These are phyloP conservation scores for Acanthosepion pharaonis DNA, from an alignment of 2,888 invertebrate species.

Conservation along the genomic window DNA sequence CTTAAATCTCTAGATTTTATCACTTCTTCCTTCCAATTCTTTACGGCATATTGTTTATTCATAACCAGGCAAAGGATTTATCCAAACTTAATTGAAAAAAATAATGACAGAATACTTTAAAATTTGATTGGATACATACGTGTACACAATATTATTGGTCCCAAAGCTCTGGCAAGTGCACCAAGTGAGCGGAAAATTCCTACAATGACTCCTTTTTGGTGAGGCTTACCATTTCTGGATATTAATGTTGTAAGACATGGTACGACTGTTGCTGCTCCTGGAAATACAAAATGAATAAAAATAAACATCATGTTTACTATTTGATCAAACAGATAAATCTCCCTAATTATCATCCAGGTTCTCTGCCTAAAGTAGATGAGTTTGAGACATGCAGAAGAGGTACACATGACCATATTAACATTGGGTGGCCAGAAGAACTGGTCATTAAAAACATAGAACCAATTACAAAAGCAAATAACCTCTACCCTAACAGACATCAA, in stretches of 20 bases:
- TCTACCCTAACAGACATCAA: no score
- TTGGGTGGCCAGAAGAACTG: no score
- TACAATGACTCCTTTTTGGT: conserved; percentile 92
- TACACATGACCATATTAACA: no score
- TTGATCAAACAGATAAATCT: not conserved
- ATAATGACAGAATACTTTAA: not conserved
- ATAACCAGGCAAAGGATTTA: no score
- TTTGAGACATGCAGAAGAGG: no score
- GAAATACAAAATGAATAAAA: not conserved
- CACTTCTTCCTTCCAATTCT: no score
- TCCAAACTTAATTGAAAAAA: not conserved
- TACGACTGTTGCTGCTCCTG: conserved; percentile 85
- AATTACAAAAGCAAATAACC: no score
- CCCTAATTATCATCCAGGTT: not conserved
- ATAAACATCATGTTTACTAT: not conserved
- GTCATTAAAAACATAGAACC: no score
- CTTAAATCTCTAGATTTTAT: not conserved
- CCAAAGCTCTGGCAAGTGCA: conserved; percentile 91
- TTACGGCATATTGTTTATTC: no score
- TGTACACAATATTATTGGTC: conserved; percentile 90
- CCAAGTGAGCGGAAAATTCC: conserved; percentile 96
- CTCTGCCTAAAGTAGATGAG: not conserved
- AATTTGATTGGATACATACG: conserved; percentile 76
- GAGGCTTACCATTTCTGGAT: conserved; percentile 84
- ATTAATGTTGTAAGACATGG: conserved; percentile 94